Base-by-base conservation (phyloP, 2,888 invertebrate genomes). In the Lapara coniferarum region DNA sequence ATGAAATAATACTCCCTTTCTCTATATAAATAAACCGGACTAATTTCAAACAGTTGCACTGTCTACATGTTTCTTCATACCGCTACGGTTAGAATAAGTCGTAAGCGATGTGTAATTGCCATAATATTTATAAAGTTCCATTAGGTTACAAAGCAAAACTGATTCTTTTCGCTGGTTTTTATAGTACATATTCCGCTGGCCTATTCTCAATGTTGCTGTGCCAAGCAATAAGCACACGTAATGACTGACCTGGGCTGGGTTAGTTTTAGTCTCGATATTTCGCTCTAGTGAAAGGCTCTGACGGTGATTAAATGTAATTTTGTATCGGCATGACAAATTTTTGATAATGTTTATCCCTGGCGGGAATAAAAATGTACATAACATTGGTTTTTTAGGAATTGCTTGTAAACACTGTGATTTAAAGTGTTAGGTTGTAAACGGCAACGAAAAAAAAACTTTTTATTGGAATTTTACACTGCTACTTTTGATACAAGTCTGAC, bases 401-500 rank as follows among this genome's bases (percentile, higher is more conserved):
- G 77, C 75, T 78, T 77, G 79, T 74, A 74, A 79, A 79, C 82
- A 84, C 89, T 89, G 90, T 89, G 89, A 90, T 81, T 78, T 88
- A 83, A 82, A 82, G 81, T 82, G 80, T 85, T 89, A 84, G 87
- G 89, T 89, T 91, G 90, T 90, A 89, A 89, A 90, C 89, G 90
- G 89, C 91, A 89, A 88, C 87, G 88, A 89, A 87, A 66, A 44
- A 25, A 58, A 63, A 58, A 55, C 51, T 66, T 56, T 57, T 66
- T 55, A 46, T 57, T 66, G 30, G 8, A 19, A 56, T 46, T 56
- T 49, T 58, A 44, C 66, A 66, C 12, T 19, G 53, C 53, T 69
- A 44, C 52, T 63, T 19, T 69, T 63, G 59, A 69, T 59, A 68
- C 63, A 53, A 63, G 63, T 63, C 53, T 63, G 68, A 69, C 68